Base-by-base conservation (phyloP, 2,888 invertebrate species). In the Agapetus fuscipes region DNA sequence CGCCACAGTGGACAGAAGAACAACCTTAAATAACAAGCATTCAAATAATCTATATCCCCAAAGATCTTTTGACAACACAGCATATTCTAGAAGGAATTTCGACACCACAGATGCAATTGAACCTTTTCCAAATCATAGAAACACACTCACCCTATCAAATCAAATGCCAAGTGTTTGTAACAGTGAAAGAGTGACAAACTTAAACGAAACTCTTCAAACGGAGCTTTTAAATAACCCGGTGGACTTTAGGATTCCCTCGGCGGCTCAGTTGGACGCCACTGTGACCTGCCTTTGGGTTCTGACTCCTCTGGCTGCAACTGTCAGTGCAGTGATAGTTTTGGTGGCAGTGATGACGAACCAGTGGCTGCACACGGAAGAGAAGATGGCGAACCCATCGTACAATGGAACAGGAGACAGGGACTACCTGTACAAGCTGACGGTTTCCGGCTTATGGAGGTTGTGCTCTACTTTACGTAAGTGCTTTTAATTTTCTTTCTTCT, bases 291-390 rank as follows among this genome's bases (percentile, higher is more conserved):
- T 78, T 48, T 77, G 78, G 77, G 59, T 76, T 17, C 56, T 76
- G 26, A 76, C 77, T 1, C 77, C 77, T 1, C 57, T 83, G 20
- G 74, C 80, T 13, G 83, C 84, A 10, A 75, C 82, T 24, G 71
- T 83, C 10, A 82, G 83, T 9, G 71, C 83, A 24, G 71, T 78
- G 9, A 79, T 82, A 28, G 81, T 85, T 12, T 66, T 79, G 27
- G 74, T 83, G 2, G 83, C 85, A 12, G 78, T 86, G 45, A 71
- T 78, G 5, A 85, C 85, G 3, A 83, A 81, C 57, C 83, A 86
- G 62, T 91, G 91, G 91, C 71, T 91, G 15, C 80, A 83, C 51
- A 88, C 88, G 3, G 82, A 87, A 58, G 90, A 91, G 60, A 84
- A 83, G 58, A 78, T 90, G 70, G 75, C 80, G 41, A 86, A 83